Evolutionary conservation across 2,797 vertebrate species (phyloP).

Genomic region (Halcyon smyrnensis): DNA sequence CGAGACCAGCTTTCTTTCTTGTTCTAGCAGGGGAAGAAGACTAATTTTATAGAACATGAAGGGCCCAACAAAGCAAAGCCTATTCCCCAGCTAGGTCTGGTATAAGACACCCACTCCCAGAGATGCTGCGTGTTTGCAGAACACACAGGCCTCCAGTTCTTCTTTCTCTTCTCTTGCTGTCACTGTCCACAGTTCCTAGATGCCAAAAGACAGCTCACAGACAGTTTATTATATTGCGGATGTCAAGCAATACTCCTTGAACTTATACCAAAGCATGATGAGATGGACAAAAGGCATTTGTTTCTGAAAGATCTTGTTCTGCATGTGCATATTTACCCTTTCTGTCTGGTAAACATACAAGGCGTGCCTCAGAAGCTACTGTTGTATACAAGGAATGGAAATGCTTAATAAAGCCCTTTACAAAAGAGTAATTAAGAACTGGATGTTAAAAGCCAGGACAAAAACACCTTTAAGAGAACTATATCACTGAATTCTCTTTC

Average conservation of each 20-base stretch:
- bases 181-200: background rate
- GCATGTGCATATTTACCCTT: accelerated
- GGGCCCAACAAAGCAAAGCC: background rate
- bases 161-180: background rate
- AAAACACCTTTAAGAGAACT: background rate
- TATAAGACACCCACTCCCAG: background rate
- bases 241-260: background rate
- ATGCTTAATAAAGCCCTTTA: background rate
- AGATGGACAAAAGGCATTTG: background rate
- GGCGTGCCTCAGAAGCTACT: background rate
- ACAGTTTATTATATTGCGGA: background rate
- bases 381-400: background rate
- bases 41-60: background rate
- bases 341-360: background rate
- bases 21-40: background rate
- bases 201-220: background rate
- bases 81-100: accelerated
- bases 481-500: background rate
- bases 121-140: background rate
- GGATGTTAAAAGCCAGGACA: background rate
- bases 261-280: background rate
- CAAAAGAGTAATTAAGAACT: background rate
- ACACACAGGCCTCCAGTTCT: background rate
- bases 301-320: background rate
- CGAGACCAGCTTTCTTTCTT: background rate